phyloP scores from a whole-genome alignment of 2,888 invertebrate species.

The Ophion slaviceki region DNA sequence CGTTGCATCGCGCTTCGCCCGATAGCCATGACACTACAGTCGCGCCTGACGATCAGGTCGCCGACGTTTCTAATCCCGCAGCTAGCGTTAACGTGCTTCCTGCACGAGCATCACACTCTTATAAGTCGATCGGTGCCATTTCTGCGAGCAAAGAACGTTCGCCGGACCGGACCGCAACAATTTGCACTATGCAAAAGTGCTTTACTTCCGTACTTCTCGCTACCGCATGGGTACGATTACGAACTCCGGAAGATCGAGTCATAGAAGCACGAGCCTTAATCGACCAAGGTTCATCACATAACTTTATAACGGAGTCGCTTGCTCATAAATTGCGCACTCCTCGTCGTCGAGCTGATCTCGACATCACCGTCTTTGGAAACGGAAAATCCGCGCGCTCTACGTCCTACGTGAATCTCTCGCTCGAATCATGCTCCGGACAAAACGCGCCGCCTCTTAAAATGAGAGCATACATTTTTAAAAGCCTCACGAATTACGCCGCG shows the following conservation, averaged over 20 bases:
- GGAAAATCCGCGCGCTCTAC: background rate
- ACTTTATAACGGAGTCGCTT: conserved; percentile 59
- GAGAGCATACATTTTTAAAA: background rate
- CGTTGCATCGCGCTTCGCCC: no score
- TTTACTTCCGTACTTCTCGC: conserved; percentile 22
- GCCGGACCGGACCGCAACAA: no score
- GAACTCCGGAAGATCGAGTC: conserved; percentile 13
- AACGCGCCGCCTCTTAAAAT: conserved; percentile 6
- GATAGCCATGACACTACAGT: no score
- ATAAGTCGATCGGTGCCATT: no score
- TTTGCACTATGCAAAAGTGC: no score
- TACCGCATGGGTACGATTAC: conserved; percentile 20
- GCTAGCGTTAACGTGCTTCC: no score
- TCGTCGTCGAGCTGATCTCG: conserved; percentile 36
- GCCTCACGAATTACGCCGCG: conserved; percentile 9
- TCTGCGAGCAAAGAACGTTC: no score
- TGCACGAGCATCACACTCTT: no score
- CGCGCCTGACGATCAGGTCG: no score
- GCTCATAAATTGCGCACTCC: conserved; percentile 51
- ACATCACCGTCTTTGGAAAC: conserved; percentile 55
- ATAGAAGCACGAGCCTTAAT: conserved; percentile 16
- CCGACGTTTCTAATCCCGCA: no score
- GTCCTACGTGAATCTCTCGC: background rate
- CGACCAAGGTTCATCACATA: conserved; percentile 65
- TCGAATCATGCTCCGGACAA: background rate